Base-by-base conservation (phyloP, 2,888 invertebrate species). In the Cheilosia scutellata region DNA sequence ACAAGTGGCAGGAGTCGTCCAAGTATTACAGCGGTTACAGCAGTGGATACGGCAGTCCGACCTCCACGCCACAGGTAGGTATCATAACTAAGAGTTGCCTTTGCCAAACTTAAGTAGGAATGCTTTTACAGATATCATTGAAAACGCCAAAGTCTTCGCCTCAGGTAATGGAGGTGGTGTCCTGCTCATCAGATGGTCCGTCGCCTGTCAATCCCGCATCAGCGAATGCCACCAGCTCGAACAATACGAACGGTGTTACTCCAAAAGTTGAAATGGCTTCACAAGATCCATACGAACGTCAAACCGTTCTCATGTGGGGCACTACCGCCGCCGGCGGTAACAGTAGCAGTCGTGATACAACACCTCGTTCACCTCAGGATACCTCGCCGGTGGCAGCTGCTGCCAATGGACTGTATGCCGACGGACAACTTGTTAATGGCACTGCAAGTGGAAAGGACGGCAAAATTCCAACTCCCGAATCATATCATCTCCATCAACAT, bases 251-350 rank as follows among this genome's bases (percentile, higher is more conserved):
- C 51, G 79, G 88, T 63, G 89, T 91, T 4, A 92, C 92, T 16
- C 92, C 93, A 25, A 93, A 93, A 87, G 89, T 92, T 13, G 93
- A 93, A 87, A 89, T 91, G 5, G 88, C 89, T 2, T 82, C 91
- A 5, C 91, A 92, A 27, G 92, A 92, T 88, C 92, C 91, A 5
- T 92, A 93, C 82, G 93, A 94, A 88, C 93, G 98, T 55, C 98
- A 98, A 92, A 98, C 98, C 11, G 98, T 98, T 70, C 94, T 98
- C 53, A 98, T 98, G 98, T 98, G 98, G 98, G 98, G 97, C 27
- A 94, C 95, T 3, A 66, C 88, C 0, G 88, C 89, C 1, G 88
- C 89, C 1, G 88, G 89, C 60, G 51, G 51, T 27, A 91, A 91
- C 65, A 88, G 76, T 57, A 76, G 70, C 20, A 83, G 87, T 51